Conservation (phyloP, 2,888 invertebrate genomes). For the Cantharis rufa region DNA sequence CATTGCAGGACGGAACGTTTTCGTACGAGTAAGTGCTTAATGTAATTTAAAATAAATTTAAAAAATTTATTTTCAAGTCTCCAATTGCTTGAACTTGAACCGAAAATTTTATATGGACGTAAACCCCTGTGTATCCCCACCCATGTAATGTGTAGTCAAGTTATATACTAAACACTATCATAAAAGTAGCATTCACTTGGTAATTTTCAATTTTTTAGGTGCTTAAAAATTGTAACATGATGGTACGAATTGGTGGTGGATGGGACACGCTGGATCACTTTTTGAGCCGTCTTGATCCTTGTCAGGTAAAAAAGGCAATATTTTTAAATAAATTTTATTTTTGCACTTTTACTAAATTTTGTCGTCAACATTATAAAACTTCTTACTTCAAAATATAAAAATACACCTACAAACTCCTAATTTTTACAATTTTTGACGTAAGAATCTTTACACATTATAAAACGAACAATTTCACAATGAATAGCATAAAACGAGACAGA, state of each 20-base stretch:
- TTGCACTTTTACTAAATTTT: conserved; percentile 24
- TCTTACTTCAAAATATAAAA: not conserved
- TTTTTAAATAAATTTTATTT: conserved; percentile 38
- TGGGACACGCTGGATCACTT: conserved; percentile 95
- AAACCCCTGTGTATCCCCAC: too few species aligned
- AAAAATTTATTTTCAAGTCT: too few species aligned
- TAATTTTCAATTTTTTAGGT: conserved; percentile 60
- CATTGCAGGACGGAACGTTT: conserved; percentile 84
- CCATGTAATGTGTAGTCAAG: too few species aligned
- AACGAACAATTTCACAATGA: not conserved
- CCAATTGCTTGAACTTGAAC: too few species aligned
- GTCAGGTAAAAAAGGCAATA: conserved; percentile 66
- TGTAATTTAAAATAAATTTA: too few species aligned
- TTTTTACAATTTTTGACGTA: not conserved
- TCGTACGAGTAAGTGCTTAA: conserved; percentile 73
- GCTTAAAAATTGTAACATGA: conserved; percentile 90
- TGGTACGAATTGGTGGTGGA: conserved; percentile 93
- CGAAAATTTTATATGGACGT: too few species aligned
- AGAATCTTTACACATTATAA: not conserved
- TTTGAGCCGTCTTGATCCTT: conserved; percentile 84
- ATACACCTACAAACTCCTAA: not conserved
- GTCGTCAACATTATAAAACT: not conserved
- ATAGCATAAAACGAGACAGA: not conserved
- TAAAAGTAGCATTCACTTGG: conserved; percentile 30
- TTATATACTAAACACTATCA: too few species aligned